Conservation (phyloP, 2,888 invertebrate genomes). For the Drymonia ruficornis region DNA sequence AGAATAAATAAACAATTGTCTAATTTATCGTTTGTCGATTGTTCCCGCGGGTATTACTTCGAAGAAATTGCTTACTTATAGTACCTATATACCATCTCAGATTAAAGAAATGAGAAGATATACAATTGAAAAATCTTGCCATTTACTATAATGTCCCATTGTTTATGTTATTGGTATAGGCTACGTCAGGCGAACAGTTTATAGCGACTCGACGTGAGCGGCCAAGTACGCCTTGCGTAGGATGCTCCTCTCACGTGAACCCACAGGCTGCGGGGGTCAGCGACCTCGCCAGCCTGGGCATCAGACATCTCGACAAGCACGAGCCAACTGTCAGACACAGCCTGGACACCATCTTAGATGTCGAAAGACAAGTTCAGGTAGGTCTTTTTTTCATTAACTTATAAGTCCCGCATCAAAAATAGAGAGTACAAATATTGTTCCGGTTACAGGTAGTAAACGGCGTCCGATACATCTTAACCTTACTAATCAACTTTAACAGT, state of each 20-base stretch:
- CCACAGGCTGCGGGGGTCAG: conserved; percentile 77
- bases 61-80: too few species aligned
- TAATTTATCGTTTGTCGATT: too few species aligned
- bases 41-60: too few species aligned
- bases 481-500: conserved; percentile 77
- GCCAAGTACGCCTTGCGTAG: conserved; percentile 68
- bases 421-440: conserved; percentile 1
- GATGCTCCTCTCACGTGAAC: conserved; percentile 81
- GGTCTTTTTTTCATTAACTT: conserved; percentile 16
- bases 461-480: conserved; percentile 82
- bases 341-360: conserved; percentile 71
- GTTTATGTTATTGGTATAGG: conserved; percentile 48
- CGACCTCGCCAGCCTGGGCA: conserved; percentile 73
- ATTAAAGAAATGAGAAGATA: too few species aligned
- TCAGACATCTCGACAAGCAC: conserved; percentile 74
- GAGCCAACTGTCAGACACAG: conserved; percentile 65
- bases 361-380: conserved; percentile 85
- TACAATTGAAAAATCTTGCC: too few species aligned
- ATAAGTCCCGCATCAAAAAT: neutral
- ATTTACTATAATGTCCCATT: neutral
- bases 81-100: too few species aligned
- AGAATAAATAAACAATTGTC: too few species aligned
- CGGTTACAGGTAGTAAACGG: conserved; percentile 84
- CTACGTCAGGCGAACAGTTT: conserved; percentile 81
- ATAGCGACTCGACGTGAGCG: conserved; percentile 69